A percentile compares a stretch with the other conserved stretches of the same genome.
These are phyloP conservation scores for Microcebus jonahi DNA, from an alignment of 2,113 vertebrate genomes.

Conservation along the genomic window DNA sequence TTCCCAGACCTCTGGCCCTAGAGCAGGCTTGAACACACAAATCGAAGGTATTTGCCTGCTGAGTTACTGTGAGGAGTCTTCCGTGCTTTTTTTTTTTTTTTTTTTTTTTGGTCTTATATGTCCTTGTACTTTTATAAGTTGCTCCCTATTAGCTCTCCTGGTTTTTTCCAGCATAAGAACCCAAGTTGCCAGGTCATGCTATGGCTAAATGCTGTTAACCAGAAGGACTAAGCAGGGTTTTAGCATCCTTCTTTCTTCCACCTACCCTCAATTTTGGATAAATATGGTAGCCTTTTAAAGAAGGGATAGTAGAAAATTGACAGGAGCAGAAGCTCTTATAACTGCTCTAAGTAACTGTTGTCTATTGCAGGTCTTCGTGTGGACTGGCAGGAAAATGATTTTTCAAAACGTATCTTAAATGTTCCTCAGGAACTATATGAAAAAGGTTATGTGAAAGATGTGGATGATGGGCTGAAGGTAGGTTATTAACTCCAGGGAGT, in stretches of 20 bases:
- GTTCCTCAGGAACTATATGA: constrained; percentile 95
- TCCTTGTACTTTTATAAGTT: not conserved
- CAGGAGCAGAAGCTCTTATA: not conserved
- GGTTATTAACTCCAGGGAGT: constrained; percentile 56
- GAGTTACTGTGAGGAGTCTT: constrained; percentile 26
- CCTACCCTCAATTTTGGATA: constrained; percentile 34
- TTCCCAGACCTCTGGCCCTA: constrained; percentile 70
- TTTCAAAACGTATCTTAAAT: constrained; percentile 91
- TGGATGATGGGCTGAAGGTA: constrained; percentile 94
- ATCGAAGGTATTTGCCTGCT: constrained; percentile 42
- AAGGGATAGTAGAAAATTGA: constrained; percentile 19
- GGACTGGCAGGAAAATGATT: constrained; percentile 94
- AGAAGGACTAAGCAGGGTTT: not conserved
- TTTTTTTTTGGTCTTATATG: not conserved
- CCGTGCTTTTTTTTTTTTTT: not conserved
- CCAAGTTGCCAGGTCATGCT: not conserved
- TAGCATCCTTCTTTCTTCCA: not conserved
- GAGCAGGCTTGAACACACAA: constrained; percentile 52
- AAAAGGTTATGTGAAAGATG: constrained; percentile 93
- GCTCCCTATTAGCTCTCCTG: not conserved
- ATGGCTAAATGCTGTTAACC: constrained; percentile 6
- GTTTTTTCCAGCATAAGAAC: constrained; percentile 9
- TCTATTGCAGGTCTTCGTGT: constrained; percentile 91
- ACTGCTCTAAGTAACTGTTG: not conserved
- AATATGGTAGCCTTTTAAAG: constrained; percentile 51